These are phyloP conservation scores for Penaeus japonicus DNA, from an alignment of 1,140 invertebrate genomes.

Conservation along the genomic window DNA sequence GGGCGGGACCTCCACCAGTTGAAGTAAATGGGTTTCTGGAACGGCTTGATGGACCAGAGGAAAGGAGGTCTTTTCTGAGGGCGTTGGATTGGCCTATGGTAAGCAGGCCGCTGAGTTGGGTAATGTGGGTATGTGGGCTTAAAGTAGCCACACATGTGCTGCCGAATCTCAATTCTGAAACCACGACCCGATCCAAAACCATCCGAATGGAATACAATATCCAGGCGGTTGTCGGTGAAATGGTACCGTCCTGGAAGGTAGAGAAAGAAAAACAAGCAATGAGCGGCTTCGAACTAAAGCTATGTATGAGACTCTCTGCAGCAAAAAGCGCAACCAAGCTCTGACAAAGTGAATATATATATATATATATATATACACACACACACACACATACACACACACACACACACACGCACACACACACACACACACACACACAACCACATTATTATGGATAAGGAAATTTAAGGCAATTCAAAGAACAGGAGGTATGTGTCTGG, in stretches of 20 bases:
- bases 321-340: no score
- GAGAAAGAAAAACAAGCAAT: not conserved
- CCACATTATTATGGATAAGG: no score
- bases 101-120: not conserved
- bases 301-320: no score
- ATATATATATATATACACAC: no score
- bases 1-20: slow-evolving; percentile 18
- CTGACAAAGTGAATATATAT: no score
- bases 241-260: slow-evolving; percentile 24
- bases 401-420: no score
- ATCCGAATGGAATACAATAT: slow-evolving; percentile 35
- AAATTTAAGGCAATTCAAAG: no score
- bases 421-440: no score
- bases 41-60: not conserved
- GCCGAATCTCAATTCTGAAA: slow-evolving; percentile 37
- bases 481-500: no score
- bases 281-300: no score
- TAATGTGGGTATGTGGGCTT: slow-evolving; percentile 22
- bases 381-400: no score
- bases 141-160: slow-evolving; percentile 38
- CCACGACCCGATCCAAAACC: slow-evolving; percentile 25
- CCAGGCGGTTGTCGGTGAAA: not conserved
- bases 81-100: not conserved
- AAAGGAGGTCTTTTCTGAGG: not conserved
- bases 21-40: not conserved